Base-by-base conservation (phyloP, 2,888 invertebrate genomes). In the Mythimna impura region DNA sequence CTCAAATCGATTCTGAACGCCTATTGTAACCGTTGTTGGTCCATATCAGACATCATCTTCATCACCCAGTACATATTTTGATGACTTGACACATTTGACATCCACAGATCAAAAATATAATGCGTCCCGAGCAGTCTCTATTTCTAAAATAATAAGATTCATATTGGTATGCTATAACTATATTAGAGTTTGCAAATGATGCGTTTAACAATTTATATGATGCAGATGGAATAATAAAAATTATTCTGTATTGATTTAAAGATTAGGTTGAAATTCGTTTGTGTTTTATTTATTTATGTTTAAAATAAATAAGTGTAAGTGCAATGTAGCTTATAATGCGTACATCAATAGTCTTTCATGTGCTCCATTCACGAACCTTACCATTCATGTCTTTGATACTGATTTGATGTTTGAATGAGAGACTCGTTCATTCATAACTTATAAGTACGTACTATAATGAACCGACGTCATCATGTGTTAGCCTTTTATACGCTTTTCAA, bases 341-440 rank as follows among this genome's bases (percentile, higher is more conserved):
- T 89, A 87, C 91, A 88, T 93, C 91, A 93, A 91, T 91, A 83
- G 83, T 89, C 87, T 90, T 91, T 92, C 90, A 90, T 89, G 87
- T 89, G 89, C 85, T 88, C 88, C 94, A 94, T 94, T 94, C 93
- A 94, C 85, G 85, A 89, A 87, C 85, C 80, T 87, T 83, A 83
- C 89, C 94, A 94, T 94, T 94, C 94, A 94, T 90, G 87, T 87
- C 86, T 90, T 85, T 86, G 88, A 86, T 89, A 85, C 58, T 73
- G 85, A 82, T 81, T 87, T 88, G 86, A 87, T 81, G 83, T 81
- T 84, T 88, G 88, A 88, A 88, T 88, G 88, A 86, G 76, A 84
- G 73, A 80, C 80, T 81, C 71, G 73, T 73, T 86, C 89, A 89
- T 89, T 90, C 85, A 90, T 87, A 66, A 76, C 67, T 77, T 78